These are phyloP conservation scores for Grallaria varia DNA, from an alignment of 2,113 vertebrate species.

Conservation along the genomic window DNA sequence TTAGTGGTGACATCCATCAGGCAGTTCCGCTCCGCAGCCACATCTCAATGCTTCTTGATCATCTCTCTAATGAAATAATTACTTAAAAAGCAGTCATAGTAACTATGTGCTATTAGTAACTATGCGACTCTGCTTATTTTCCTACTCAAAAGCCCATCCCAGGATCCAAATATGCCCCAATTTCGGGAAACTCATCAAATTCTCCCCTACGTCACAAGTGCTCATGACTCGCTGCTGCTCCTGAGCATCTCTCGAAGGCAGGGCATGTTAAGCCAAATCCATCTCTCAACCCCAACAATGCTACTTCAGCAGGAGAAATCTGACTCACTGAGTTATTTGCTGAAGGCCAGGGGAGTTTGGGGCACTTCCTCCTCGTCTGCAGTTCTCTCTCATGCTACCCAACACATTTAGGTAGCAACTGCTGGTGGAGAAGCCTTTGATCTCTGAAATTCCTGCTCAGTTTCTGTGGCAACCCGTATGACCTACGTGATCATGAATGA, in stretches of 20 bases:
- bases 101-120: background rate
- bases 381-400: background rate
- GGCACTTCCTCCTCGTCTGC: background rate
- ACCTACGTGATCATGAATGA: background rate
- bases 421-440: slow-evolving; percentile 40
- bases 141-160: background rate
- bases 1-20: background rate
- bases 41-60: fast-evolving
- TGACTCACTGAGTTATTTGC: background rate
- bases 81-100: background rate
- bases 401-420: background rate
- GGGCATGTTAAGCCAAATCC: background rate
- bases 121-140: background rate
- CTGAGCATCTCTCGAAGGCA: background rate
- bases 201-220: fast-evolving
- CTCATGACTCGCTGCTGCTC: background rate
- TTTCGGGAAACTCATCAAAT: background rate
- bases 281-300: background rate
- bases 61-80: background rate
- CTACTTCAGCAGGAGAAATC: background rate
- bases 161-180: background rate
- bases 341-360: background rate
- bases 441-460: slow-evolving; percentile 8
- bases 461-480: slow-evolving; percentile 6
- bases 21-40: background rate